Conservation (phyloP, 2,113 vertebrate species). For the Esox niger region DNA sequence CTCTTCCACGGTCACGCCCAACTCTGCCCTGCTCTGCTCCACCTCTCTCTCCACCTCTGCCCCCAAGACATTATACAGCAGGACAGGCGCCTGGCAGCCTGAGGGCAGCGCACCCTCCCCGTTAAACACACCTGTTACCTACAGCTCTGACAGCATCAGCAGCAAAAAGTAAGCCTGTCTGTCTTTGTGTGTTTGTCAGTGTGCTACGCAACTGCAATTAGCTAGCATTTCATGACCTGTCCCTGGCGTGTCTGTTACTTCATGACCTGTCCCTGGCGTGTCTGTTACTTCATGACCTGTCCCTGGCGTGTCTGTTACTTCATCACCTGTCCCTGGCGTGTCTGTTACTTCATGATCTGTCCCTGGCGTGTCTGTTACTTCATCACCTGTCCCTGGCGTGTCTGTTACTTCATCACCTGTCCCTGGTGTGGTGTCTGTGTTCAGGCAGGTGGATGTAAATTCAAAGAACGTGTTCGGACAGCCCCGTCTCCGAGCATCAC, state of each 20-base stretch:
- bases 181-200: not conserved
- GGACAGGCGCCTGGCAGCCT: conserved; percentile 68
- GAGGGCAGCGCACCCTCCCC: conserved; percentile 57
- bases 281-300: too few species aligned
- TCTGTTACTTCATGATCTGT: too few species aligned
- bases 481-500: conserved; percentile 83
- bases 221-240: too few species aligned
- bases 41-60: conserved; percentile 82
- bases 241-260: too few species aligned
- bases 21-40: conserved; percentile 58
- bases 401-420: too few species aligned
- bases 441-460: conserved; percentile 81
- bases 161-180: conserved; percentile 63
- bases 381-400: too few species aligned
- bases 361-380: too few species aligned
- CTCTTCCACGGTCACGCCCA: conserved; percentile 63
- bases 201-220: too few species aligned
- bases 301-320: not conserved
- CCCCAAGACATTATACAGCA: conserved; percentile 83
- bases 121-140: conserved; percentile 44
- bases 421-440: conserved; percentile 13
- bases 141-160: conserved; percentile 58
- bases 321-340: too few species aligned
- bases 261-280: too few species aligned
- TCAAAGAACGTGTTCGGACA: conserved; percentile 91